A percentile compares a stretch with the other conserved stretches of the same genome.
Evolutionary conservation across 2,888 invertebrate genomes (phyloP).

Genomic region (Eilema sororculum): DNA sequence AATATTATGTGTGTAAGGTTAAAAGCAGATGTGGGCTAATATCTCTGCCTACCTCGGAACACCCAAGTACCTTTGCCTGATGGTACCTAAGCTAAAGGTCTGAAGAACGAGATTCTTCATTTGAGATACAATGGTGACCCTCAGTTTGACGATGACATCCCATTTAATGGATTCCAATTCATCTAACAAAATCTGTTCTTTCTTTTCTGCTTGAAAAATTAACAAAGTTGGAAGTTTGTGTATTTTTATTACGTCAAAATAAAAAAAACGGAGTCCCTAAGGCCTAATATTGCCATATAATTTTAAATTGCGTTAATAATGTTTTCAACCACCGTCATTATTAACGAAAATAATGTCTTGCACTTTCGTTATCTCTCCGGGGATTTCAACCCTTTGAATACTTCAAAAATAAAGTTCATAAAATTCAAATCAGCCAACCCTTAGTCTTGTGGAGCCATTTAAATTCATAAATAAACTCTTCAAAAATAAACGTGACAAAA

Average conservation of each 20-base stretch:
- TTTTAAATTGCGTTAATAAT: constrained; percentile 9
- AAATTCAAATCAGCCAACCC: constrained; percentile 85
- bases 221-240: not conserved
- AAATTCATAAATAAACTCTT: constrained; percentile 83
- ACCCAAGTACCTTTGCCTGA: too few relatives aligned
- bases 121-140: too few relatives aligned
- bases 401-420: constrained; percentile 81
- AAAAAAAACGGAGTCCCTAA: not conserved
- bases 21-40: too few relatives aligned
- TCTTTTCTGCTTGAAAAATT: too few relatives aligned
- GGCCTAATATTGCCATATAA: not conserved
- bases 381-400: constrained; percentile 67
- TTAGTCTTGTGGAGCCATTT: constrained; percentile 77
- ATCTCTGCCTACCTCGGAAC: too few relatives aligned
- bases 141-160: too few relatives aligned
- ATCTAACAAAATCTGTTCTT: too few relatives aligned
- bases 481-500: constrained; percentile 70
- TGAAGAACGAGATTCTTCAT: too few relatives aligned
- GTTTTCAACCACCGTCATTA: constrained; percentile 46
- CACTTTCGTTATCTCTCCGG: constrained; percentile 55
- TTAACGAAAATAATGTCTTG: constrained; percentile 54
- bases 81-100: too few relatives aligned
- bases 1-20: too few relatives aligned
- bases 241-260: not conserved
- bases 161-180: too few relatives aligned